Evolutionary conservation across 30 jellyfish, hydroid and myxozoan genomes (phyloP).

Genomic region (Aurelia coerulea): DNA sequence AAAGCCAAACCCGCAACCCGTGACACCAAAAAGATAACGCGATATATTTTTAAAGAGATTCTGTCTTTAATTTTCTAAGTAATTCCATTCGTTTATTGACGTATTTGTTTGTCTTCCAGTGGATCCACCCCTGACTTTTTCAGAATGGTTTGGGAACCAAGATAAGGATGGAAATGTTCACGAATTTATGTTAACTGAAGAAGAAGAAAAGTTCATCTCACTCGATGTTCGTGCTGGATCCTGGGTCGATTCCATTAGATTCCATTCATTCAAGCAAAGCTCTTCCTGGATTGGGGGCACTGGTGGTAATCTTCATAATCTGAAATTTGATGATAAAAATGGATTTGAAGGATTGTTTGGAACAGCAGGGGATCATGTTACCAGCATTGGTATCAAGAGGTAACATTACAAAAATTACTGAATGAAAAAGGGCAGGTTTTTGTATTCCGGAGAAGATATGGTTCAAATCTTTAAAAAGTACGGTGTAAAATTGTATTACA

Average conservation of each 20-base stretch:
- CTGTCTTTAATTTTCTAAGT: no score
- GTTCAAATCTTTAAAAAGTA: no score
- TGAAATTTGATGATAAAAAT: conserved; percentile 20
- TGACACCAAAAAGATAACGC: no score
- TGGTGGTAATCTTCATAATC: conserved; percentile 78
- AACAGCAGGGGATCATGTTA: conserved; percentile 45
- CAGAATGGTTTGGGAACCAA: conserved; percentile 56
- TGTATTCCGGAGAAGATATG: no score
- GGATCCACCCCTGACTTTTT: not conserved
- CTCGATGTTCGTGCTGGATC: conserved; percentile 85
- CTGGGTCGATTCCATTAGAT: conserved; percentile 91
- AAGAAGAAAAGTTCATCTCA: conserved; percentile 62
- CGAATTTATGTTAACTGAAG: conserved; percentile 16
- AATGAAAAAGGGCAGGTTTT: no score
- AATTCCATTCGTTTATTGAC: not conserved
- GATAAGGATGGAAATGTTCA: conserved; percentile 22
- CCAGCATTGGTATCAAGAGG: conserved; percentile 41
- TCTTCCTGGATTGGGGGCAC: conserved; percentile 89
- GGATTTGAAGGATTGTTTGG: conserved; percentile 58
- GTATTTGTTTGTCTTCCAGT: not conserved
- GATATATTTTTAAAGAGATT: no score
- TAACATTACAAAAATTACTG: no score
- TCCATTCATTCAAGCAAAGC: conserved; percentile 61
- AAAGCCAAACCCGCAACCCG: no score
- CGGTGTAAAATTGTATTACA: no score